Evolutionary conservation across 2,113 vertebrate species (phyloP).

Genomic region (Gobio gobio): DNA sequence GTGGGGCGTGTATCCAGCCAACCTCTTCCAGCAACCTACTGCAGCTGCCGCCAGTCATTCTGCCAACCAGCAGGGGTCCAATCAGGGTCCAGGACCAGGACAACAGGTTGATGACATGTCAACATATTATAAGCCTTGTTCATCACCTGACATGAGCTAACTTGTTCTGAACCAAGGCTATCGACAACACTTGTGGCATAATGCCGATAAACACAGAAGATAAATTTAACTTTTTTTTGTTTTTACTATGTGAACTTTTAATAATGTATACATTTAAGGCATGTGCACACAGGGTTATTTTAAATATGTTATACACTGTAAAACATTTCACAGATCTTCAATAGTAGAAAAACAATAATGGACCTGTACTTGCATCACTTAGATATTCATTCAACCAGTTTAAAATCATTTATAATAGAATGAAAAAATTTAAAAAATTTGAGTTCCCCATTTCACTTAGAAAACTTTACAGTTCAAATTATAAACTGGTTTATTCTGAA

Average conservation of each 20-base stretch:
- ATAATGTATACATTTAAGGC: neutral
- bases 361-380: too few species aligned
- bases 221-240: too few species aligned
- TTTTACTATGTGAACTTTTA: too few species aligned
- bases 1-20: slow-evolving; percentile 97
- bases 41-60: slow-evolving; percentile 83
- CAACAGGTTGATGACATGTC: slow-evolving; percentile 82
- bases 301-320: neutral
- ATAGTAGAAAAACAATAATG: too few species aligned
- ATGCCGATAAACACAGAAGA: neutral
- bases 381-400: too few species aligned
- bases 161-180: neutral
- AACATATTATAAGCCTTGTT: neutral
- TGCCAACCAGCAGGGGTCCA: slow-evolving; percentile 89
- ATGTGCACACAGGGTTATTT: neutral
- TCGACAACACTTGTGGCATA: neutral
- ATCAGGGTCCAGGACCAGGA: slow-evolving; percentile 87
- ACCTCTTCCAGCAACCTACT: slow-evolving; percentile 96
- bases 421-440: neutral
- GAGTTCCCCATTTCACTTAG: neutral
- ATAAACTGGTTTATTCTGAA: neutral
- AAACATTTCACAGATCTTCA: too few species aligned
- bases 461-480: neutral
- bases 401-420: too few species aligned
- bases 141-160: neutral